A percentile compares a stretch with the other conserved stretches of the same genome.
Conservation (phyloP, 2,797 vertebrate species). For the Morelia viridis region DNA sequence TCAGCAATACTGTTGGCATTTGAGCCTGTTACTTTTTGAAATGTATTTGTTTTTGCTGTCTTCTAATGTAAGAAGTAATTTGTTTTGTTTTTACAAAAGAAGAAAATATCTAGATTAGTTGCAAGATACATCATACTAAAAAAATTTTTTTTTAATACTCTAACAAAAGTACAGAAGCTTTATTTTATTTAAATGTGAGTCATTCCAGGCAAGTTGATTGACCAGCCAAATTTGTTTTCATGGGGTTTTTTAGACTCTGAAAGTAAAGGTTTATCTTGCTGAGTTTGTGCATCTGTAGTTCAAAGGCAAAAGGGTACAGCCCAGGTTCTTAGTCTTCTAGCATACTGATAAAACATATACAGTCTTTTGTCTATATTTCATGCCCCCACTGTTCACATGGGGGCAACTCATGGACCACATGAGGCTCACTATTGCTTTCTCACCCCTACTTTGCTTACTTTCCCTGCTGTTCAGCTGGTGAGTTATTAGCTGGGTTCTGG, state of each 20-base stretch:
- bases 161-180: not conserved
- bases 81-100: not conserved
- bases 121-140: not conserved
- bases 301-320: not conserved
- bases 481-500: not conserved
- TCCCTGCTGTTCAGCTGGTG: not conserved
- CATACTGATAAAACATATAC: not conserved
- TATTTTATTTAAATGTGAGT: not conserved
- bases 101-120: not conserved
- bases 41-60: not conserved
- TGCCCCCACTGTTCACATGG: not conserved
- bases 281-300: not conserved
- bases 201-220: not conserved
- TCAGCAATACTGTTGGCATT: not conserved
- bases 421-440: not conserved
- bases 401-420: not conserved
- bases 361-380: not conserved
- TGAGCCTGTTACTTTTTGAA: not conserved
- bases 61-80: not conserved
- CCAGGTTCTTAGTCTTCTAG: not conserved
- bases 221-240: not conserved
- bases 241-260: not conserved
- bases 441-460: not conserved
- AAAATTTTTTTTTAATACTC: not conserved
- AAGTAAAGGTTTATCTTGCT: not conserved